Evolutionary conservation across 2,113 vertebrate species (phyloP).

Genomic region (Pampusana beccarii): DNA sequence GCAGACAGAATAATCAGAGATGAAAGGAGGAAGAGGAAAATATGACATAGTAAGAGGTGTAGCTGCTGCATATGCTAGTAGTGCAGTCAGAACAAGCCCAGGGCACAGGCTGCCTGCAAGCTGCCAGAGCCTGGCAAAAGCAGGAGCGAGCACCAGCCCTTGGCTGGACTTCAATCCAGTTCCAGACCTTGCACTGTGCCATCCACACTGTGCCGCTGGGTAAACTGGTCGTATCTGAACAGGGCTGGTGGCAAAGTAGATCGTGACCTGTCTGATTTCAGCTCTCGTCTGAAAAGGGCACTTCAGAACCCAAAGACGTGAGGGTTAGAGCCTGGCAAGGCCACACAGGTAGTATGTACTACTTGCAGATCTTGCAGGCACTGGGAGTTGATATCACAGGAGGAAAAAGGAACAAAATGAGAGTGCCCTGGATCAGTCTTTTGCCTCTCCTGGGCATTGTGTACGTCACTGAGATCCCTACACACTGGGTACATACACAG

Average conservation of each 20-base stretch:
- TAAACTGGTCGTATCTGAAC: not conserved
- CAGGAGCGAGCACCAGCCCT: not conserved
- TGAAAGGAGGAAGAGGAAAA: not conserved
- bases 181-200: not conserved
- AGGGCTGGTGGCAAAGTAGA: not conserved
- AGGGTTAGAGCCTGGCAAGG: not conserved
- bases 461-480: too few species aligned
- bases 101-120: not conserved
- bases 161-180: not conserved
- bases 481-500: too few species aligned
- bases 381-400: not conserved
- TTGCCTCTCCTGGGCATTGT: too few species aligned
- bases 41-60: not conserved
- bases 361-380: not conserved
- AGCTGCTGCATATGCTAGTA: not conserved
- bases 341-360: not conserved
- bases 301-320: accelerated
- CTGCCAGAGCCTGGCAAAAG: not conserved
- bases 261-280: not conserved
- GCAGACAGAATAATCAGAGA: not conserved
- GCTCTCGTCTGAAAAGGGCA: not conserved
- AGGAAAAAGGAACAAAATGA: not conserved
- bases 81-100: not conserved
- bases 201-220: not conserved
- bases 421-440: not conserved